phyloP scores from a whole-genome alignment of 2,888 invertebrate genomes.

The Netelia inedita region DNA sequence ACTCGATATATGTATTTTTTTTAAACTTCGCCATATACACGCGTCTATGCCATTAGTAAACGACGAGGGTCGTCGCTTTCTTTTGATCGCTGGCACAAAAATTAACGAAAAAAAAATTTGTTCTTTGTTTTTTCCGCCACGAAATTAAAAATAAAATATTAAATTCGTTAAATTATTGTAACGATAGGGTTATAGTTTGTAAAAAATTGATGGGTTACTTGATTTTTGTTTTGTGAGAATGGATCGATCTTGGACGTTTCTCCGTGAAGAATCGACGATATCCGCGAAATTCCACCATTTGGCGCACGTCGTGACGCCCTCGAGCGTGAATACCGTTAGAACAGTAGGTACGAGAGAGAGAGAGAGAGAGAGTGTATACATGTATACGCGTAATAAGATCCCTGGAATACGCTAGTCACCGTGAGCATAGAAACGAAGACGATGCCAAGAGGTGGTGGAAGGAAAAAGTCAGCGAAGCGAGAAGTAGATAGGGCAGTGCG shows the following conservation, averaged over 20 bases:
- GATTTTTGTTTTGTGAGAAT: neutral
- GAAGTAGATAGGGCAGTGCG: conserved; percentile 37
- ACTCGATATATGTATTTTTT: conserved; percentile 34
- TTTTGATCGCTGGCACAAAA: neutral
- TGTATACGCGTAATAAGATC: neutral
- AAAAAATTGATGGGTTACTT: too few relatives aligned
- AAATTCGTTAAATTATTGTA: too few relatives aligned
- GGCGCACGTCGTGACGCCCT: conserved; percentile 41
- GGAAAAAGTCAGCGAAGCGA: conserved; percentile 37
- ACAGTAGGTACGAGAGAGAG: neutral
- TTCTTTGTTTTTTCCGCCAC: neutral
- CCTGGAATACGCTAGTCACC: neutral
- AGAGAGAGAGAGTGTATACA: neutral
- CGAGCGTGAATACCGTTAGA: conserved; percentile 66
- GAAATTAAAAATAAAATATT: neutral
- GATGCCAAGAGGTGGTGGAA: neutral
- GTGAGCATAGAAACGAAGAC: conserved; percentile 2
- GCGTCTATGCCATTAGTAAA: neutral
- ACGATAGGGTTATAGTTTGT: too few relatives aligned
- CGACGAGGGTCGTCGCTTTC: conserved; percentile 21
- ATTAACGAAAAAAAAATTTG: neutral
- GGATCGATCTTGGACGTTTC: conserved; percentile 9
- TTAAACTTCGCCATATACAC: neutral
- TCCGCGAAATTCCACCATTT: conserved; percentile 30
- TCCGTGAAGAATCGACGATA: neutral